Percentiles rank a stretch among this genome's conserved stretches.
Conservation (phyloP, 2,797 vertebrate species). For the Syngnathus acus region DNA sequence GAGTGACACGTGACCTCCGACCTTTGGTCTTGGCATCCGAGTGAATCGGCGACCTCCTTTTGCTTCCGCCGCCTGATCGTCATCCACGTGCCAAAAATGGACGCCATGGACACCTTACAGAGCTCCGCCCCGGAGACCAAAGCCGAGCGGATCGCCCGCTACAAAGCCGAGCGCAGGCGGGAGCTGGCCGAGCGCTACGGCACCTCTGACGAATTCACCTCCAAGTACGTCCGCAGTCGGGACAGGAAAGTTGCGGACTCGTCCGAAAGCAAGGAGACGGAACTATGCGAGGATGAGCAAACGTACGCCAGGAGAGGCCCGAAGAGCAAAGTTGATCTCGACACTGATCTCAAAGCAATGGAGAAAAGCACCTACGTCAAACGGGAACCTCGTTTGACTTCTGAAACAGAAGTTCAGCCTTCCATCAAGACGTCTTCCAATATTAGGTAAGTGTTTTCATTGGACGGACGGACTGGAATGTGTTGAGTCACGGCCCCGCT, state of each 20-base stretch:
- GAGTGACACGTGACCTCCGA: slow-evolving; percentile 35
- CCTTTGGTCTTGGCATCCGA: background rate
- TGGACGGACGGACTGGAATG: slow-evolving; percentile 6
- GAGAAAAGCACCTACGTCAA: slow-evolving; percentile 10
- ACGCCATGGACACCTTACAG: slow-evolving; percentile 65
- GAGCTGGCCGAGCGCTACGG: slow-evolving; percentile 73
- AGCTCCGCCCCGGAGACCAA: slow-evolving; percentile 68
- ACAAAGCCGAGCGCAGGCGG: slow-evolving; percentile 75
- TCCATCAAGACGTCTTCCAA: slow-evolving; percentile 24
- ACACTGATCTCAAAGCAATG: slow-evolving; percentile 22
- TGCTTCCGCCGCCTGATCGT: background rate
- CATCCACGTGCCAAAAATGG: slow-evolving; percentile 42
- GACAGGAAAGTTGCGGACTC: slow-evolving; percentile 55
- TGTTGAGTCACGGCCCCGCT: slow-evolving; percentile 34
- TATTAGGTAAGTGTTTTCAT: slow-evolving; percentile 47
- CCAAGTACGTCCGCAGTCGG: slow-evolving; percentile 59
- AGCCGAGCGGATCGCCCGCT: slow-evolving; percentile 76
- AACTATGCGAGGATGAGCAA: slow-evolving; percentile 38
- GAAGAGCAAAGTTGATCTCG: slow-evolving; percentile 29
- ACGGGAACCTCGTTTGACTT: slow-evolving; percentile 14
- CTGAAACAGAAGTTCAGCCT: slow-evolving; percentile 22
- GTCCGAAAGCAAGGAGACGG: slow-evolving; percentile 42
- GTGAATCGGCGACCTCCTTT: background rate
- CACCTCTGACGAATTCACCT: slow-evolving; percentile 62
- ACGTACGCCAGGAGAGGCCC: slow-evolving; percentile 28